Evolutionary conservation across 2,797 vertebrate genomes (phyloP), one percentile per base, ranked within the genome.

Genomic region (Antennarius maculatus): DNA sequence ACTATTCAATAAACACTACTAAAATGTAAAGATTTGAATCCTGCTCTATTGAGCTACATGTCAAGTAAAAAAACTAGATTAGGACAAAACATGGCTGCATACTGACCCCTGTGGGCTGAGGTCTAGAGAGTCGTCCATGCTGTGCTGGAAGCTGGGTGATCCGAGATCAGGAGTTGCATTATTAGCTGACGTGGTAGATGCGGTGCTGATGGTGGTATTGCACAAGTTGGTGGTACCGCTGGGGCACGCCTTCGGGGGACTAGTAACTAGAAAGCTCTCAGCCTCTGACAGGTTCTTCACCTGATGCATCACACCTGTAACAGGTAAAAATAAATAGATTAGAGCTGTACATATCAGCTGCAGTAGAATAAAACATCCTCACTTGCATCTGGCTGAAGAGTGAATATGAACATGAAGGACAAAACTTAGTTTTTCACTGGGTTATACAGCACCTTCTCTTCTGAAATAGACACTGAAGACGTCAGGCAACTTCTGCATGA

Each of bases 381-480:
- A 42, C 31, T 17, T 51, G 46, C 8, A 41, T 45, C 14, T 50
- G 49, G 37, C 39, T 52, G 3, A 57, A 1, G 46, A 48, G 7
- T 56, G 34, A n/a, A 6, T 7, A 13, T 60, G n/a, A 50, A 39
- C 12, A n/a, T 28, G 13, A 61, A 37, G 4, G 29, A 46, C 53
- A 18, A 57, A 3, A 53, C 17, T 23, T 9, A 54, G 45, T 1
- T 47, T 54, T 37, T 47, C 6, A 29, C 15, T 6, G 8, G 23
- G 28, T 66, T 9, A 29, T 48, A 17, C 13, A 17, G 8, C 70
- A 99, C 98, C 98, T 98, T 99, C 98, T 94, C 98, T 96, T 91
- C 97, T 96, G 92, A 99, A 99, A 92, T 97, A 99, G 87, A 99
- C 97, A 86, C 97, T 97, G 92, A 99, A 99, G 82, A 99, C 97